Percentiles rank a stretch among this genome's conserved stretches.
Evolutionary conservation across 2,888 invertebrate species (phyloP).

Genomic region (Carabus problematicus): DNA sequence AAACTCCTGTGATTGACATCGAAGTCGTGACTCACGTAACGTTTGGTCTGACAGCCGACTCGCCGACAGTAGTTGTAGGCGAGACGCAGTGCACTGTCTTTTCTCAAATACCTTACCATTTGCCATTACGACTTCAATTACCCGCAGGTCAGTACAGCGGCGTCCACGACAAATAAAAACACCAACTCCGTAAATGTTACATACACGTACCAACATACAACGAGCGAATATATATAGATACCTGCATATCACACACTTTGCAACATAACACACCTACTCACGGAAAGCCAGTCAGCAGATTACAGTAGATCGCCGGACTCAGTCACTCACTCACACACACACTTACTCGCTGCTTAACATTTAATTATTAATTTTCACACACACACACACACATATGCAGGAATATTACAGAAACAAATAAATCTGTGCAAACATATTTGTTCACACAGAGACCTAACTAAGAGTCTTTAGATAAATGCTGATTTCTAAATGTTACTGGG

Average conservation of each 20-base stretch:
- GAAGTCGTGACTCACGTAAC: conserved; percentile 41
- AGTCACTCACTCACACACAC: too few species aligned
- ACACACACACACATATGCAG: too few species aligned
- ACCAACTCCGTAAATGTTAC: conserved; percentile 2
- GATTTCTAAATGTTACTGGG: too few species aligned
- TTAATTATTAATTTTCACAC: too few species aligned
- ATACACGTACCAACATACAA: conserved; percentile 5
- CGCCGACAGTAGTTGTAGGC: conserved; percentile 38
- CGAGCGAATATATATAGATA: background rate
- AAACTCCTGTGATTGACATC: conserved; percentile 41
- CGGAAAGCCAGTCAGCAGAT: background rate
- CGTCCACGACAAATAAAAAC: conserved; percentile 25
- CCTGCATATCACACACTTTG: conserved; percentile 9
- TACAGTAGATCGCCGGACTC: too few species aligned
- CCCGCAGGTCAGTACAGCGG: conserved; percentile 10
- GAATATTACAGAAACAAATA: too few species aligned
- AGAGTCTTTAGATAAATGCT: too few species aligned
- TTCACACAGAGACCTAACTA: too few species aligned
- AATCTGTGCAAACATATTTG: too few species aligned
- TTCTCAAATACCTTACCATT: conserved; percentile 15
- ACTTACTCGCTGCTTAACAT: too few species aligned
- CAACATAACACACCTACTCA: conserved; percentile 5
- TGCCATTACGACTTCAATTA: conserved; percentile 25
- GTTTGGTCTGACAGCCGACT: conserved; percentile 30
- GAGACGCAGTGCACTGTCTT: conserved; percentile 19